A percentile compares a stretch with the other conserved stretches of the same genome.
These are phyloP conservation scores for Margarornis squamiger DNA, from an alignment of 2,797 vertebrate species.

Conservation along the genomic window DNA sequence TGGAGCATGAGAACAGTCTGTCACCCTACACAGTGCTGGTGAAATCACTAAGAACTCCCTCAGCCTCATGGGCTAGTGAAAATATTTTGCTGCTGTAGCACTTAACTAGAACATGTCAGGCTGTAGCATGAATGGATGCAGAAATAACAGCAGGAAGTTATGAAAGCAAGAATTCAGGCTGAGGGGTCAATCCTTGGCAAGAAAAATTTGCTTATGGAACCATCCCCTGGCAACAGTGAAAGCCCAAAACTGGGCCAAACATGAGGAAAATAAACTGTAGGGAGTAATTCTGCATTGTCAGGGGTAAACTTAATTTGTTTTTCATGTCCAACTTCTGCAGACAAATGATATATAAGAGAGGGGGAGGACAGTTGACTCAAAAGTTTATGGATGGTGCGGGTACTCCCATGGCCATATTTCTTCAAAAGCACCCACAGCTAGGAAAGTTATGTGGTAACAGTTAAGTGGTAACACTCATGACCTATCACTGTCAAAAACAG, in stretches of 20 bases:
- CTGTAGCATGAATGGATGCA: background rate
- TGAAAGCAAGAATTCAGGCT: background rate
- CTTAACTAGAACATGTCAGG: background rate
- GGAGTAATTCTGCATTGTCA: background rate
- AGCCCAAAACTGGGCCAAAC: background rate
- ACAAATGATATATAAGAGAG: background rate
- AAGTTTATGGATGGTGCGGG: background rate
- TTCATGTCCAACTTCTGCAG: background rate
- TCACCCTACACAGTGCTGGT: background rate
- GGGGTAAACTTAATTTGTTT: background rate
- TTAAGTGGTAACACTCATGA: background rate
- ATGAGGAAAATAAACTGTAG: background rate
- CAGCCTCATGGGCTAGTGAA: background rate
- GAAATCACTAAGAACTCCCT: background rate
- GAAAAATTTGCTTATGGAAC: background rate
- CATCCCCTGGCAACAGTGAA: background rate
- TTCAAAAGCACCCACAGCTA: background rate
- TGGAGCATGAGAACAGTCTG: background rate
- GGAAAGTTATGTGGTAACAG: background rate
- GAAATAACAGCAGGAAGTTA: conserved; percentile 12
- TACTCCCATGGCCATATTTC: background rate
- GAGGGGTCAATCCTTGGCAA: background rate
- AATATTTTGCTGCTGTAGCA: conserved; percentile 4
- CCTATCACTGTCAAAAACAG: background rate
- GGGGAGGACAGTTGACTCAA: background rate